Percentiles rank a stretch among this genome's conserved stretches.
These are phyloP conservation scores for Bathynomus jamesi DNA, from an alignment of 1,140 invertebrate species.

Conservation along the genomic window DNA sequence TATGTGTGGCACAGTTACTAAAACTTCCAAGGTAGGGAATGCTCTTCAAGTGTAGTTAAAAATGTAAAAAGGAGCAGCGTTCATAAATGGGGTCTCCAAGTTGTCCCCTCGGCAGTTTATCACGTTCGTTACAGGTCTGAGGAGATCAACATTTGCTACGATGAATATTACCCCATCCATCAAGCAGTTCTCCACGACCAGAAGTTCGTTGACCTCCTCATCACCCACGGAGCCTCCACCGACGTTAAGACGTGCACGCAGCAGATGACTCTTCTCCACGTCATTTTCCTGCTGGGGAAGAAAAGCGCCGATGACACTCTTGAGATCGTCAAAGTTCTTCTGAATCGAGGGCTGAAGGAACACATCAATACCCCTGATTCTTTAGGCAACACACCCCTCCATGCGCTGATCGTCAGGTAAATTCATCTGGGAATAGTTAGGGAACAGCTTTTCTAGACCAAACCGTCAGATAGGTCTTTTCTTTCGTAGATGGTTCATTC, in stretches of 20 bases:
- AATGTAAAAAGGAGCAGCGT: no score
- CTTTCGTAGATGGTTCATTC: no score
- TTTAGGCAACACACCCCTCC: slow-evolving; percentile 55
- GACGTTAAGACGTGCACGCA: slow-evolving; percentile 61
- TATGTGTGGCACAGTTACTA: no score
- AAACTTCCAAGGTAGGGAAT: no score
- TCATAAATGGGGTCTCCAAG: no score
- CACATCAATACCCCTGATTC: slow-evolving; percentile 64
- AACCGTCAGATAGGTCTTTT: no score
- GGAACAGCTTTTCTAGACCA: neutral
- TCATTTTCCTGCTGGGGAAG: slow-evolving; percentile 42
- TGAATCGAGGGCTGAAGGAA: slow-evolving; percentile 57
- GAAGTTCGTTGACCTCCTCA: slow-evolving; percentile 58
- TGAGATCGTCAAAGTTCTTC: slow-evolving; percentile 54
- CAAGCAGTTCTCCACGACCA: slow-evolving; percentile 60
- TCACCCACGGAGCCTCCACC: slow-evolving; percentile 56
- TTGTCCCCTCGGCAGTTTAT: no score
- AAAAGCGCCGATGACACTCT: slow-evolving; percentile 63
- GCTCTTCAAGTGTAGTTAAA: no score
- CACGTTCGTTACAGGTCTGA: no score
- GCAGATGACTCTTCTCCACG: slow-evolving; percentile 54
- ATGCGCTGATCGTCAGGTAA: slow-evolving; percentile 55
- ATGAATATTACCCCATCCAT: slow-evolving; percentile 67
- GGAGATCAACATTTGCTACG: slow-evolving; percentile 64
- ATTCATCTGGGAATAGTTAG: neutral